Conservation (phyloP, 2,888 invertebrate genomes). For the Drosophila nr. perissopoda region DNA sequence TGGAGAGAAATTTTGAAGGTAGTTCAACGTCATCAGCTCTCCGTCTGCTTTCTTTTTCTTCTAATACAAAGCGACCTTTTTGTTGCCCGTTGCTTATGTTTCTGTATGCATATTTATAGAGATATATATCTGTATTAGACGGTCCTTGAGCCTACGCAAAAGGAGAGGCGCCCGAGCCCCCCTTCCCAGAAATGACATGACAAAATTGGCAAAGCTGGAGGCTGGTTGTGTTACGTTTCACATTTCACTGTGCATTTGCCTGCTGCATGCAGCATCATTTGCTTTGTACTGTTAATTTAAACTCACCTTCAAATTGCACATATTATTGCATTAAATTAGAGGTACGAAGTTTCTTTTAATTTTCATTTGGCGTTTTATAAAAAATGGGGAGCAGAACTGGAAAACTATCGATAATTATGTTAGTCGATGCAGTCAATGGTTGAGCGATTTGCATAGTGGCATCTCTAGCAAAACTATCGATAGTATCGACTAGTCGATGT, state of each 20-base stretch:
- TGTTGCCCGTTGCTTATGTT: neutral
- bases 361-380: slow-evolving; percentile 70
- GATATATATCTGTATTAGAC: slow-evolving; percentile 1
- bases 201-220: slow-evolving; percentile 48
- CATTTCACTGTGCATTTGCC: slow-evolving; percentile 50
- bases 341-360: slow-evolving; percentile 74
- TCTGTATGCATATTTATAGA: neutral
- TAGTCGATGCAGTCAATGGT: slow-evolving; percentile 26
- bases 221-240: slow-evolving; percentile 69
- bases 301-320: slow-evolving; percentile 84
- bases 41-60: slow-evolving; percentile 66
- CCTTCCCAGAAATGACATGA: slow-evolving; percentile 33
- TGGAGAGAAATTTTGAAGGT: slow-evolving; percentile 56
- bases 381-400: slow-evolving; percentile 64
- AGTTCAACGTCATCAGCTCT: slow-evolving; percentile 72
- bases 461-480: slow-evolving; percentile 26
- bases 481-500: neutral
- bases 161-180: slow-evolving; percentile 26
- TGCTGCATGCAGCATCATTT: slow-evolving; percentile 1
- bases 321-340: slow-evolving; percentile 82
- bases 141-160: slow-evolving; percentile 55
- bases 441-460: slow-evolving; percentile 5
- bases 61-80: slow-evolving; percentile 50
- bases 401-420: slow-evolving; percentile 46
- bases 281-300: slow-evolving; percentile 11